Conservation (phyloP, 2,797 vertebrate species). For the Ctenochaetus hawaiiensis region DNA sequence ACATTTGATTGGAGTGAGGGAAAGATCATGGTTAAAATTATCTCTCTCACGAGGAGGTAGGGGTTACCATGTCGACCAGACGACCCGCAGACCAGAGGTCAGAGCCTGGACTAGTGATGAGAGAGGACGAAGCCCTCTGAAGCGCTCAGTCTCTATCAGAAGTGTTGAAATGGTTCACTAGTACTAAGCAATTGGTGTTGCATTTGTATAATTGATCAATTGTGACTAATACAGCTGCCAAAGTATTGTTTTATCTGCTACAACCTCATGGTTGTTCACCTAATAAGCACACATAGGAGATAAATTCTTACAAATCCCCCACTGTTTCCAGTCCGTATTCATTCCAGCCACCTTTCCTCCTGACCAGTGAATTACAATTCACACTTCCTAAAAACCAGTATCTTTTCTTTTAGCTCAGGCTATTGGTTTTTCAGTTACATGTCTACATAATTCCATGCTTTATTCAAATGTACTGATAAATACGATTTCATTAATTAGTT, state of each 20-base stretch:
- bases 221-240: background rate
- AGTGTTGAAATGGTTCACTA: background rate
- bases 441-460: background rate
- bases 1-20: too few species aligned
- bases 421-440: background rate
- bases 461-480: background rate
- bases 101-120: background rate
- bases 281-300: background rate
- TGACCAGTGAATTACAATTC: too few species aligned
- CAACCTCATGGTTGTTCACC: background rate
- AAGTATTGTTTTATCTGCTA: background rate
- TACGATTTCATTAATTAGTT: background rate
- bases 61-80: too few species aligned
- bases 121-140: background rate
- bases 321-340: background rate
- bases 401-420: background rate
- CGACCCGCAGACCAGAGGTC: conserved; percentile 1
- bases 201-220: background rate
- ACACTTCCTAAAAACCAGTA: background rate
- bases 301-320: background rate
- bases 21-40: too few species aligned
- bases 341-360: too few species aligned
- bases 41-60: too few species aligned
- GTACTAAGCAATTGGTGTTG: background rate
- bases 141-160: background rate